These are phyloP conservation scores for Asarcornis scutulata DNA, from an alignment of 2,113 vertebrate genomes.

Conservation along the genomic window DNA sequence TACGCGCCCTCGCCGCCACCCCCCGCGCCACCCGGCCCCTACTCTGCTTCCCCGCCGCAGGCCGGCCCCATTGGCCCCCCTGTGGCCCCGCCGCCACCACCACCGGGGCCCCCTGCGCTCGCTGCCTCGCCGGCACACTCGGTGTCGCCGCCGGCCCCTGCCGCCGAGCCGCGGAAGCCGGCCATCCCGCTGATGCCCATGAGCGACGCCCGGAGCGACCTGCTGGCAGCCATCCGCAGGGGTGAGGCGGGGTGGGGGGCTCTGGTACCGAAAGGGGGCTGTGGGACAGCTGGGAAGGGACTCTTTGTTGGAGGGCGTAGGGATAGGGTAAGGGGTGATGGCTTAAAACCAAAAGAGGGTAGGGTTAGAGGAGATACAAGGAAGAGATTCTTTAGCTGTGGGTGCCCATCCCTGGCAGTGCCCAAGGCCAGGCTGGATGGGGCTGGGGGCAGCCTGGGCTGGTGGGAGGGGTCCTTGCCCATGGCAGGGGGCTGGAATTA, in stretches of 20 bases:
- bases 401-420: background rate
- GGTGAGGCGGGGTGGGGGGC: conserved; percentile 43
- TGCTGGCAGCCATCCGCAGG: conserved; percentile 91
- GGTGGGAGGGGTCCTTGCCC: background rate
- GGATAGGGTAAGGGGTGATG: background rate
- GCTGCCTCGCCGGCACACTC: conserved; percentile 71
- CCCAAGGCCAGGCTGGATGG: background rate
- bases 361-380: background rate
- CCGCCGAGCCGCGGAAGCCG: conserved; percentile 77
- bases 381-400: background rate
- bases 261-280: background rate
- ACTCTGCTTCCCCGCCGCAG: conserved; percentile 79
- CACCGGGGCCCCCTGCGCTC: conserved; percentile 54
- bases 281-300: background rate
- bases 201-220: conserved; percentile 91
- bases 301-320: background rate
- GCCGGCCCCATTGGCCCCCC: conserved; percentile 77
- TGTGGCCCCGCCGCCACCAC: conserved; percentile 35
- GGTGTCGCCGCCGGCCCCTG: conserved; percentile 58
- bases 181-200: conserved; percentile 87
- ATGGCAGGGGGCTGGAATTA: rapidly evolving
- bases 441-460: background rate
- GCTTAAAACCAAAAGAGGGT: background rate
- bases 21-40: conserved; percentile 79
- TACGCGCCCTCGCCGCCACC: conserved; percentile 65